Base-by-base conservation (phyloP, 1,140 invertebrate genomes). In the Wasmannia auropunctata region DNA sequence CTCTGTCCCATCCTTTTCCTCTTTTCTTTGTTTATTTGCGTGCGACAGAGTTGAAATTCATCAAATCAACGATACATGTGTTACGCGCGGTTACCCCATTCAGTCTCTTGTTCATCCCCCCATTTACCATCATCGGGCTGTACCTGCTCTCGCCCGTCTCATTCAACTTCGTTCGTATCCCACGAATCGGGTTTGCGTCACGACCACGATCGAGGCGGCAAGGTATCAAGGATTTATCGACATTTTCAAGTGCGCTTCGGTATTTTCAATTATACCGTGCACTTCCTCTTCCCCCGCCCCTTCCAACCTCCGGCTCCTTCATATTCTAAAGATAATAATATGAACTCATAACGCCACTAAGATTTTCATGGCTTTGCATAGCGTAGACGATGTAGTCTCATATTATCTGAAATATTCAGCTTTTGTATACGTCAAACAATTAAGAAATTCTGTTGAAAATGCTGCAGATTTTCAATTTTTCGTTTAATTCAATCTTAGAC, bases 51-150 rank as follows among this genome's bases (percentile, higher is more conserved):
- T 69, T 56, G 34, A 69, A 43, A 31, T 58, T 62, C 43, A 43
- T 90, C 87, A 79, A 91, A 91, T 91, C 90, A 91, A 80, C 85
- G 70, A 86, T 90, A 91, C 89, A 91, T 83, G 70, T 87, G 88
- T 91, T 87, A 86, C 80, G 28, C 54, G 51, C 46, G 74, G 51
- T 86, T 88, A 86, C 80, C 63, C 83, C 76, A 77, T 87, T 87
- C 81, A 87, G 49, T 63, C 72, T 51, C 77, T 58, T 67, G 67
- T 70, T 43, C 51, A 62, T 75, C 74, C 22, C n/a, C 63, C 19
- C 31, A 31, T 31, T 83, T 56, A 34, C 77, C 58, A 43, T 83
- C 40, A 28, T 69, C 60, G 60, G 10, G 28, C 28, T 37, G 22
- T 69, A 54, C 67, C 69, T 49, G 75, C 16, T 65, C 56, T 67